These are phyloP conservation scores for Pheosia tremula DNA, from an alignment of 2,888 invertebrate genomes.

Conservation along the genomic window DNA sequence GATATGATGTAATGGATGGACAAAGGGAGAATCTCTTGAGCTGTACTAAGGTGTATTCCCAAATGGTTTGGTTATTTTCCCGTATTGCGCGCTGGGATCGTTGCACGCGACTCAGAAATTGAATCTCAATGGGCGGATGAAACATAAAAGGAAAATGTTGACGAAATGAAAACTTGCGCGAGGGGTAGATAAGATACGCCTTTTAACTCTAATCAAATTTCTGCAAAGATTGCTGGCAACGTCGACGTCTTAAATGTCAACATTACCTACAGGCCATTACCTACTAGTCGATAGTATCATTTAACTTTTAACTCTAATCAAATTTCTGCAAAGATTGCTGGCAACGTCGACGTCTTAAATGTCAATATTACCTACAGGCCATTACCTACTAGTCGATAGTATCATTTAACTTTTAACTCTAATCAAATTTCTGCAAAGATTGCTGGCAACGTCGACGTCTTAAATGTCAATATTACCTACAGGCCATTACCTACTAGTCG, in stretches of 20 bases:
- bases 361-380: too few relatives aligned
- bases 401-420: constrained; percentile 19
- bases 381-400: too few relatives aligned
- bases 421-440: constrained; percentile 26
- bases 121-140: constrained; percentile 62
- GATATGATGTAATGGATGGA: constrained; percentile 68
- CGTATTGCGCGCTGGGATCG: constrained; percentile 60
- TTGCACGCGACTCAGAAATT: constrained; percentile 62
- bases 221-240: constrained; percentile 9
- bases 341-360: neutral
- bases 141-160: constrained; percentile 57
- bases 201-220: constrained; percentile 33
- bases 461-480: too few relatives aligned
- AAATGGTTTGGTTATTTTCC: constrained; percentile 72
- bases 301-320: constrained; percentile 29
- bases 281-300: too few relatives aligned
- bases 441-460: neutral
- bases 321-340: constrained; percentile 17
- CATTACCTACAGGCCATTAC: too few relatives aligned
- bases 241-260: too few relatives aligned
- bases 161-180: constrained; percentile 38
- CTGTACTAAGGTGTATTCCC: constrained; percentile 76
- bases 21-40: constrained; percentile 77
- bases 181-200: constrained; percentile 26
- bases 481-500: too few relatives aligned